phyloP scores from a whole-genome alignment of 1,140 invertebrate species.

The Hycleus phaleratus region DNA sequence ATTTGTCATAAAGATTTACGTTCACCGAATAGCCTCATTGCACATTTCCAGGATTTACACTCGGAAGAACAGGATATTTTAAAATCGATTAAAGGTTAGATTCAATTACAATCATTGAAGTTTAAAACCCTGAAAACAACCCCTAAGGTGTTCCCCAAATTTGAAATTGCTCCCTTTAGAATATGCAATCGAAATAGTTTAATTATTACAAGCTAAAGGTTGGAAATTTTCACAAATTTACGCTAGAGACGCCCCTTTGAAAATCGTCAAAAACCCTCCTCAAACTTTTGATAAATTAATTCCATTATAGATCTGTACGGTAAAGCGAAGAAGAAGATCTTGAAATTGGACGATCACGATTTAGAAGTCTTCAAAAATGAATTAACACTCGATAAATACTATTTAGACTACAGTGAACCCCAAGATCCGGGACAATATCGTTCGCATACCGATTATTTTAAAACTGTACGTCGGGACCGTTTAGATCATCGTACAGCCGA shows the following conservation, averaged over 20 bases:
- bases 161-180: too few relatives aligned
- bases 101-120: neutral
- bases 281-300: slow-evolving; percentile 8
- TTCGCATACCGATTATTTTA: slow-evolving; percentile 72
- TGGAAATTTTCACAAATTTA: too few relatives aligned
- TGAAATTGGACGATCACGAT: slow-evolving; percentile 66
- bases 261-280: too few relatives aligned
- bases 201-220: too few relatives aligned
- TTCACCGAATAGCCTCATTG: slow-evolving; percentile 69
- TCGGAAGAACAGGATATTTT: slow-evolving; percentile 83
- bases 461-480: slow-evolving; percentile 51
- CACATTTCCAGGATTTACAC: slow-evolving; percentile 83
- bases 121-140: neutral
- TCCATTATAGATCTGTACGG: slow-evolving; percentile 64
- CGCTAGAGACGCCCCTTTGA: too few relatives aligned
- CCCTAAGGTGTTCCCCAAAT: neutral
- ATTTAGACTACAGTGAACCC: slow-evolving; percentile 43
- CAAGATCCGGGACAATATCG: slow-evolving; percentile 59
- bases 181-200: too few relatives aligned
- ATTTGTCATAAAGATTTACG: slow-evolving; percentile 86
- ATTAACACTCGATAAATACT: slow-evolving; percentile 33
- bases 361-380: slow-evolving; percentile 48
- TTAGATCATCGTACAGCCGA: slow-evolving; percentile 86
- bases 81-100: slow-evolving; percentile 77
- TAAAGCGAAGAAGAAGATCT: slow-evolving; percentile 82